Base-by-base conservation (phyloP, 2,888 invertebrate species). In the Furcula furcula region DNA sequence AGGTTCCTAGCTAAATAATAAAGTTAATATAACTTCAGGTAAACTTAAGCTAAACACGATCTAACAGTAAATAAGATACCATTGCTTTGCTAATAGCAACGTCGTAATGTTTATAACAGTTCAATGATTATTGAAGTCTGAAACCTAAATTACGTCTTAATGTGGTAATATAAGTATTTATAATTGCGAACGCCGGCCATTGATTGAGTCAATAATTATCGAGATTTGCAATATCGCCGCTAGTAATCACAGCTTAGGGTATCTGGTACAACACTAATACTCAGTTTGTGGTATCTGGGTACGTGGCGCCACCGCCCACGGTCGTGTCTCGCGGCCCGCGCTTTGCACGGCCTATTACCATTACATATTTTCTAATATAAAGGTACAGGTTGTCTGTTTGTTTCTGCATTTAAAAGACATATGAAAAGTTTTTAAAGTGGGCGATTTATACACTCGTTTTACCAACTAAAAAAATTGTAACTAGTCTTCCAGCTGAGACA, bases 221-320 rank as follows among this genome's bases (percentile, higher is more conserved):
- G 64, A 64, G 68, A 65, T 69, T 54, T 46, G 65, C 66, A 68
- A 70, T 64, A 65, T 67, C 65, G 47, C n/a, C n/a, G 52, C 61
- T 64, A 59, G 65, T 77, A 78, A 79, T 78, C 78, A 74, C 67
- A 58, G 68, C 70, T 63, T 55, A 62, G 49, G 78, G 75, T 76
- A 75, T 51, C 58, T 55, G 39, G 56, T 56, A 47, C 48, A 57
- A 54, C 59, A 62, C 64, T 69, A 64, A 60, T 66, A 51, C 55
- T 51, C 62, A 62, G 62, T 63, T 63, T 51, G 58, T 49, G 40
- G 39, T 62, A 66, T 65, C 64, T 46, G 54, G 55, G 56, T 46
- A 43, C 46, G 49, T 57, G 72, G 72, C 72, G 72, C 72, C 72
- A 55, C 60, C 72, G 67, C 72, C 72, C 67, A 72, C 72, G 52